A percentile compares a stretch with the other conserved stretches of the same genome.
Evolutionary conservation across 2,797 vertebrate species (phyloP).

Genomic region (Pseudochirops cupreus): DNA sequence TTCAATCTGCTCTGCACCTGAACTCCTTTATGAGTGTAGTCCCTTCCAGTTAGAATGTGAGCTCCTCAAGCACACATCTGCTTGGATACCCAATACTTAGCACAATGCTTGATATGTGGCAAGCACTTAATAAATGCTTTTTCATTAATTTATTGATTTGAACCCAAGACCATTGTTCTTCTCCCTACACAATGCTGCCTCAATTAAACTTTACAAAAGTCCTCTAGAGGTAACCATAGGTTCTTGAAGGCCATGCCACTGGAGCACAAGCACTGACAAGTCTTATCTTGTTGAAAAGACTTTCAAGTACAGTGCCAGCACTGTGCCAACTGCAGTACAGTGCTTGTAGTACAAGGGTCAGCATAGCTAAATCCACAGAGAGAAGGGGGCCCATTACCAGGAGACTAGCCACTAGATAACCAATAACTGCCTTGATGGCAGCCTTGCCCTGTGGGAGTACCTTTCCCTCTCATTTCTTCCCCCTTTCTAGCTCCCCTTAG

Average conservation of each 20-base stretch:
- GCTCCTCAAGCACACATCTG: neutral
- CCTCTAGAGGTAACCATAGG: neutral
- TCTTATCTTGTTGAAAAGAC: neutral
- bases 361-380: neutral
- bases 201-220: neutral
- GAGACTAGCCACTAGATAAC: neutral
- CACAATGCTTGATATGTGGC: neutral
- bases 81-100: neutral
- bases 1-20: neutral
- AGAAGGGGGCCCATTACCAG: neutral
- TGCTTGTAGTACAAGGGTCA: neutral
- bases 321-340: too few species aligned
- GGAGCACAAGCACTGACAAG: neutral
- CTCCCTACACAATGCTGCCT: neutral
- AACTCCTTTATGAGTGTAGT: neutral
- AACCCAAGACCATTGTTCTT: neutral
- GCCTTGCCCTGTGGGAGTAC: too few species aligned
- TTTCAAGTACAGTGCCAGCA: neutral
- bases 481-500: neutral
- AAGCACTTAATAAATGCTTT: neutral
- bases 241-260: neutral
- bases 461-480: neutral
- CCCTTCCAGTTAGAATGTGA: neutral
- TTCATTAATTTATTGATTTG: neutral
- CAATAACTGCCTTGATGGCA: neutral